phyloP scores from a whole-genome alignment of 2,888 invertebrate species.

The Torymus texanus region DNA sequence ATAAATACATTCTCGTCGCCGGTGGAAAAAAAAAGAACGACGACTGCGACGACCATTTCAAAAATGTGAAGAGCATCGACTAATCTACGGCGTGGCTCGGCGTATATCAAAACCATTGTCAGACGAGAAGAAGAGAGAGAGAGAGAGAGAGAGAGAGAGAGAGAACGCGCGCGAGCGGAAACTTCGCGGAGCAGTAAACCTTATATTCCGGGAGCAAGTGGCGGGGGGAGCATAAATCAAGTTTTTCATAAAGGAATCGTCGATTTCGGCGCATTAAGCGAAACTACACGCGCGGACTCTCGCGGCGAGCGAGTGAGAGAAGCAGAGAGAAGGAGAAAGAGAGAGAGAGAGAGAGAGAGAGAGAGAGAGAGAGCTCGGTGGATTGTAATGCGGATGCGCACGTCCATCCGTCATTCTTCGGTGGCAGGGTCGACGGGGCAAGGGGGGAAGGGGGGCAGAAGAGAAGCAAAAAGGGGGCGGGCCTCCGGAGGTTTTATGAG shows the following conservation, averaged over 20 bases:
- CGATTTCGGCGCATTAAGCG: slow-evolving; percentile 63
- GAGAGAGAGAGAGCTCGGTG: slow-evolving; percentile 38
- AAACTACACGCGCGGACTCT: slow-evolving; percentile 61
- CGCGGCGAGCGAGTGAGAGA: slow-evolving; percentile 40
- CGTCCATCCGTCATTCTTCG: slow-evolving; percentile 58
- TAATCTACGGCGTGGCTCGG: slow-evolving; percentile 41
- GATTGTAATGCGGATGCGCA: slow-evolving; percentile 58
- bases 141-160: slow-evolving; percentile 10
- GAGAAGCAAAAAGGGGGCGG: slow-evolving; percentile 50
- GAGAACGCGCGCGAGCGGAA: slow-evolving; percentile 17
- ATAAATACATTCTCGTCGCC: slow-evolving; percentile 39
- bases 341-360: neutral
- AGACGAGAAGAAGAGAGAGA: slow-evolving; percentile 7
- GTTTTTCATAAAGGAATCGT: slow-evolving; percentile 60
- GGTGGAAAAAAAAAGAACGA: neutral
- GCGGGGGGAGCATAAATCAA: slow-evolving; percentile 58
- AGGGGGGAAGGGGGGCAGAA: neutral
- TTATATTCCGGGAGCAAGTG: slow-evolving; percentile 40
- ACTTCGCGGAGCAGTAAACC: slow-evolving; percentile 47
- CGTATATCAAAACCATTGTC: slow-evolving; percentile 50
- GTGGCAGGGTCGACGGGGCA: slow-evolving; percentile 41
- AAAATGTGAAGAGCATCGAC: slow-evolving; percentile 53
- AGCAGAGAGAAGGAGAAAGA: neutral
- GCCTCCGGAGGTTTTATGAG: slow-evolving; percentile 72
- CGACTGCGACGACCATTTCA: slow-evolving; percentile 36